Evolutionary conservation across 2,888 invertebrate species (phyloP).

Genomic region (Drosophila gaucha): DNA sequence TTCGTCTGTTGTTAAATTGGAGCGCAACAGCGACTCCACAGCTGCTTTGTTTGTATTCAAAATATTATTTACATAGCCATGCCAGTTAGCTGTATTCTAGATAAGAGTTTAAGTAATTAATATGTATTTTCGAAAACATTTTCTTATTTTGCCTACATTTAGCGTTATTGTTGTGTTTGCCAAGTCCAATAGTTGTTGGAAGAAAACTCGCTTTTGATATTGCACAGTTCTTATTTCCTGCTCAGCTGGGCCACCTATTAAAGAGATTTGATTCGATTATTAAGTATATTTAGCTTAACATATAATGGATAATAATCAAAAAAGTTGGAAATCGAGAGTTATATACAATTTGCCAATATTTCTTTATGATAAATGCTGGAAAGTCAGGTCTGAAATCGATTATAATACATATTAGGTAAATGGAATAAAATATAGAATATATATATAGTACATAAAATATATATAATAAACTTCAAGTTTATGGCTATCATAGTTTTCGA

Average conservation of each 20-base stretch:
- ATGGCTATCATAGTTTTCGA: too few species aligned
- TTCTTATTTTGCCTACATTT: background rate
- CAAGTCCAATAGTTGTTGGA: conserved; percentile 68
- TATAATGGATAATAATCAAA: too few species aligned
- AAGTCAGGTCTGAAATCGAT: too few species aligned
- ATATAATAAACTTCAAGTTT: too few species aligned
- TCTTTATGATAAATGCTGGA: too few species aligned
- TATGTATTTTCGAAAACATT: too few species aligned
- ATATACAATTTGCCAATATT: too few species aligned
- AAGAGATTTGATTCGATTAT: too few species aligned
- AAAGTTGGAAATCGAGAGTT: background rate
- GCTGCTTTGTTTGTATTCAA: conserved; percentile 87
- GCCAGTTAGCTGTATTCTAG: conserved; percentile 83
- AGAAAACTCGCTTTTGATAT: conserved; percentile 70
- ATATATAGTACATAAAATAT: too few species aligned
- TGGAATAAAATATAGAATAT: too few species aligned
- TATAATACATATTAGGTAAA: too few species aligned
- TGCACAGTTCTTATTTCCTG: conserved; percentile 50
- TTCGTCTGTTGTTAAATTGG: conserved; percentile 53
- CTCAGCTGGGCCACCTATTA: conserved; percentile 59
- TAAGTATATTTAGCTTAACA: background rate
- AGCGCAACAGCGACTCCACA: conserved; percentile 67
- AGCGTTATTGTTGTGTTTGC: background rate
- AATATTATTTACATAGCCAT: conserved; percentile 85
- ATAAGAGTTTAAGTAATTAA: background rate